phyloP scores from a whole-genome alignment of 2,888 invertebrate species.

The Drosophila stalkeri region DNA sequence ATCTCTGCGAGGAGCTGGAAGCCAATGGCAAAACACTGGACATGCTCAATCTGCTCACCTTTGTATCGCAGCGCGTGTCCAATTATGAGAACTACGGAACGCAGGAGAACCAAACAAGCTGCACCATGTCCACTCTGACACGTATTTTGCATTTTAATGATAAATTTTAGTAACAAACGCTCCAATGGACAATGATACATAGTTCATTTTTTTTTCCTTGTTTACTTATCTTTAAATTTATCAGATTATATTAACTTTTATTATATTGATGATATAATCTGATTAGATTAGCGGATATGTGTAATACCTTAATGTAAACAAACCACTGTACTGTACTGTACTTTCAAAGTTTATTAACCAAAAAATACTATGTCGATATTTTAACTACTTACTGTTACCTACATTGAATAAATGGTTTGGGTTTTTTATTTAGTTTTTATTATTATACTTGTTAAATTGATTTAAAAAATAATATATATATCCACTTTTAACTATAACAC shows the following conservation, averaged over 20 bases:
- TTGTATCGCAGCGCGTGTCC: conserved; percentile 93
- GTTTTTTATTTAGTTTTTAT: neutral
- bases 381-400: too few species aligned
- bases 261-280: neutral
- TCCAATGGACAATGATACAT: neutral
- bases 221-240: neutral
- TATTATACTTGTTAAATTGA: too few species aligned
- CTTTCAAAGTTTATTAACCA: neutral
- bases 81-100: conserved; percentile 96
- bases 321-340: neutral
- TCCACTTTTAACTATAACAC: too few species aligned
- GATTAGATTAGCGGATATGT: neutral
- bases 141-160: conserved; percentile 88
- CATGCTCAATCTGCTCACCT: conserved; percentile 93
- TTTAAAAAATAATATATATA: too few species aligned
- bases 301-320: neutral
- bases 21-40: conserved; percentile 90
- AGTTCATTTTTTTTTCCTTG: too few species aligned
- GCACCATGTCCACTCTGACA: conserved; percentile 95
- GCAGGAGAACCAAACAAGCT: conserved; percentile 96
- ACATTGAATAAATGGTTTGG: neutral
- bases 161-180: neutral
- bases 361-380: neutral
- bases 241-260: neutral
- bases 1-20: conserved; percentile 92